Evolutionary conservation across 2,888 invertebrate genomes (phyloP).

Genomic region (Rhamphomyia laevipes): DNA sequence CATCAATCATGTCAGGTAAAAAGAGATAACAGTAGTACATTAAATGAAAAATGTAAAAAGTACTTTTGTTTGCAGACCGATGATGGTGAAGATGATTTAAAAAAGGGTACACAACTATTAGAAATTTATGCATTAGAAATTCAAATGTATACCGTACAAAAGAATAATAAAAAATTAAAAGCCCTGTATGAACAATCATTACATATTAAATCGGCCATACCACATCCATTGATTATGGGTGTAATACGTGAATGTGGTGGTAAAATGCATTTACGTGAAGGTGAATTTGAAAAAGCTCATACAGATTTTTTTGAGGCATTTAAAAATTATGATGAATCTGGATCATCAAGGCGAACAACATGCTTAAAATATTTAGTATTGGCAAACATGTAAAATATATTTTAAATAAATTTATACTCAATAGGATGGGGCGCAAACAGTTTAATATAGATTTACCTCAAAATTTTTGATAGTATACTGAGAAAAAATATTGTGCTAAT

Average conservation of each 20-base stretch:
- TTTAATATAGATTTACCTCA: too few relatives aligned
- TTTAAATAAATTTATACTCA: neutral
- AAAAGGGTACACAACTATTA: slow-evolving; percentile 92
- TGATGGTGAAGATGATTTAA: slow-evolving; percentile 94
- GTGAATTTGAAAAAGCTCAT: slow-evolving; percentile 97
- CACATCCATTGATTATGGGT: slow-evolving; percentile 99
- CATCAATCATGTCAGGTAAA: slow-evolving; percentile 90
- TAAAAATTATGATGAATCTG: slow-evolving; percentile 99
- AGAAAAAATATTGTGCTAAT: too few relatives aligned
- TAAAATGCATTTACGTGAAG: slow-evolving; percentile 98
- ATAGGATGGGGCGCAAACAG: too few relatives aligned
- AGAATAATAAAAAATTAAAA: slow-evolving; percentile 96
- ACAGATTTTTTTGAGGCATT: slow-evolving; percentile 99
- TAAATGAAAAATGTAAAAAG: neutral
- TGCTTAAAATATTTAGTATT: slow-evolving; percentile 96
- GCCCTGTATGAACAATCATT: slow-evolving; percentile 95
- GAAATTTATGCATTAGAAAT: slow-evolving; percentile 99
- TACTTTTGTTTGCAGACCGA: slow-evolving; percentile 56
- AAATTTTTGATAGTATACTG: too few relatives aligned
- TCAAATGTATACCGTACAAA: slow-evolving; percentile 99
- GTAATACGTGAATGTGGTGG: slow-evolving; percentile 99
- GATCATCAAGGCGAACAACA: slow-evolving; percentile 89
- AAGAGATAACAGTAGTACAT: neutral
- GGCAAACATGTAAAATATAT: slow-evolving; percentile 85
- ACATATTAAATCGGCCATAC: slow-evolving; percentile 98